Evolutionary conservation across 1,140 invertebrate genomes (phyloP), one percentile per base, ranked within the genome.

Genomic region (Scaptomyza hsui): DNA sequence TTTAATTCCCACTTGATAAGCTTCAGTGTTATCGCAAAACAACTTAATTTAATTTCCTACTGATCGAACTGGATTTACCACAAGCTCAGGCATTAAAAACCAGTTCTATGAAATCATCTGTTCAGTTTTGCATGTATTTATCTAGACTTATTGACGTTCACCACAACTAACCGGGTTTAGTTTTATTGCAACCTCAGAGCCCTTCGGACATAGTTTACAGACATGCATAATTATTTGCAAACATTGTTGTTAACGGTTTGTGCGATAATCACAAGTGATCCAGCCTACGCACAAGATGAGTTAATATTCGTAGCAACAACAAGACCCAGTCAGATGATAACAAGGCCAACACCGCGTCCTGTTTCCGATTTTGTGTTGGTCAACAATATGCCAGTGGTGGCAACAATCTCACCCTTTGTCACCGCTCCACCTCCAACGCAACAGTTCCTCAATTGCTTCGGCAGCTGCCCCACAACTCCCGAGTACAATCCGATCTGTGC

Each of bases 401-500:
- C 69, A 1, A 78, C 70, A 0, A 61, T 90, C 21, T 67, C 75
- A 4, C 77, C 90, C 0, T 89, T 90, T 59, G 55, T 73, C 4
- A 1, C 44, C 1, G 48, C 59, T 1, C 70, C 89, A 42, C 77
- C 90, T 1, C 57, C 83, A 12, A 78, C 78, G 0, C 85, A 76
- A 18, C 19, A 61, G 41, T 92, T 78, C 35, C 57, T 80, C 0
- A 42, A 81, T 9, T 94, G 93, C 71, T 82, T 93, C 3, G 79
- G 59, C 1, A 57, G 56, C 0, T 94, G 94, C 67, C 91, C 93
- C 47, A 91, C 92, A 0, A 94, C 94, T 1, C 71, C 91, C 0
- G 93, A 95, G 70, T 95, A 94, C 72, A 94, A 94, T 89, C 95
- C 95, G 24, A 93, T 96, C 3, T 96, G 95, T 79, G 95, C 95